Evolutionary conservation across 2,797 vertebrate species (phyloP), one percentile per base, ranked within the genome.

Genomic region (Amazona finschi): DNA sequence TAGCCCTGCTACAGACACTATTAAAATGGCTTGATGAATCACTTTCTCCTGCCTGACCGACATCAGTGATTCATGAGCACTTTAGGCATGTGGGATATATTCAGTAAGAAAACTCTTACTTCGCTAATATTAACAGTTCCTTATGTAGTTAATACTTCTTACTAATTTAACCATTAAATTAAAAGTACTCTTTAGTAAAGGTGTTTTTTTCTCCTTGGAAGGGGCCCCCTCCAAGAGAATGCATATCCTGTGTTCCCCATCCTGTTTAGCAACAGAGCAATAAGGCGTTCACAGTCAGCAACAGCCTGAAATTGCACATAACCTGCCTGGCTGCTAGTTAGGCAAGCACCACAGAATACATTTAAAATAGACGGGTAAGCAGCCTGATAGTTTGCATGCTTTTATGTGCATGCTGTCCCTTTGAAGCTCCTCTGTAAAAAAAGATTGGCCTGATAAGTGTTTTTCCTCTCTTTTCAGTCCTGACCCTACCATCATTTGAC

Each of bases 281-380:
- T 57, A 84, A 86, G 76, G 39, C 17, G 66, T 62, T 81, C 83
- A 70, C 47, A 53, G 44, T 67, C 92, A 81, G 73, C 85, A 65
- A 73, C 71, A 53, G 46, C 62, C 62, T 85, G 67, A 38, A 91
- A 89, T 38, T 87, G 82, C 44, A 77, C 85, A 81, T 44, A 95
- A 92, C 96, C 87, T 46, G 93, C 93, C 87, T 81, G 91, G 87
- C 27, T 66, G 87, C 94, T 94, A 81, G 76, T 79, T 93, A 73
- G 66, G 67, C 87, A 95, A 92, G 94, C 71, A 79, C 60, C 79
- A 36, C 27, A 8, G 66, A 83, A 86, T n/a, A 44, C 38, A 87
- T 46, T 76, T 52, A 55, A 88, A 87, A 92, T 15, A 83, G 43
- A 84, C 2, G 43, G 82, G 20, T 24, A 14, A 80, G 67, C 82